phyloP scores from a whole-genome alignment of 1,140 invertebrate genomes.

The Drosophila virilis region DNA sequence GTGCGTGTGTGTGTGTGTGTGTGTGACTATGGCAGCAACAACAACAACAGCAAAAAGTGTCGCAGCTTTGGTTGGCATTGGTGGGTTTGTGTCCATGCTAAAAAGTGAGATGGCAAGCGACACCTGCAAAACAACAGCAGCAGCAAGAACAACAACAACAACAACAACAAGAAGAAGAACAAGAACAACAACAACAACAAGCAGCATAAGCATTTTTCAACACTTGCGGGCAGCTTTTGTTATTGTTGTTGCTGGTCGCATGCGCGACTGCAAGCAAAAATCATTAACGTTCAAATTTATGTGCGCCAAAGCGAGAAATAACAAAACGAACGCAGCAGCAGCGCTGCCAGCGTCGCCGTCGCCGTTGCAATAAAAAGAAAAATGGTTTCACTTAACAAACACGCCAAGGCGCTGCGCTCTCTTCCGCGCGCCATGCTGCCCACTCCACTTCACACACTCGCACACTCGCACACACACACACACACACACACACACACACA shows the following conservation, averaged over 20 bases:
- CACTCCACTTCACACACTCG: background rate
- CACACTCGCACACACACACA: background rate
- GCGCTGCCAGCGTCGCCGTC: slow-evolving; percentile 22
- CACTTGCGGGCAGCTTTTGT: slow-evolving; percentile 53
- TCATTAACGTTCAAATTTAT: slow-evolving; percentile 81
- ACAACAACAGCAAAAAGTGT: slow-evolving; percentile 52
- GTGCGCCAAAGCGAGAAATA: slow-evolving; percentile 82
- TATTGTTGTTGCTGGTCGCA: slow-evolving; percentile 47
- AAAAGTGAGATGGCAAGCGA: slow-evolving; percentile 75
- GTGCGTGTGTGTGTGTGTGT: background rate
- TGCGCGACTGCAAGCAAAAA: slow-evolving; percentile 79
- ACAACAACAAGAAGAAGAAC: slow-evolving; percentile 30
- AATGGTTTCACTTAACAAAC: slow-evolving; percentile 83
- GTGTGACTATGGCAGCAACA: slow-evolving; percentile 6
- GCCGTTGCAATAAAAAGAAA: slow-evolving; percentile 72
- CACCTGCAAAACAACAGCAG: slow-evolving; percentile 64
- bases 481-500: slow-evolving; percentile 11
- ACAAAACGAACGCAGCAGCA: slow-evolving; percentile 59
- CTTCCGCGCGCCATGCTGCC: slow-evolving; percentile 20
- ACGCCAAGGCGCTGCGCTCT: slow-evolving; percentile 67
- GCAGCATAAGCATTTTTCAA: slow-evolving; percentile 63
- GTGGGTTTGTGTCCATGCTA: slow-evolving; percentile 63
- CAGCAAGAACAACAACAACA: slow-evolving; percentile 24
- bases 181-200: slow-evolving; percentile 44
- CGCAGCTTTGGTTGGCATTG: slow-evolving; percentile 55